phyloP scores from a whole-genome alignment of 2,888 invertebrate genomes.

The Lathronympha strigana region DNA sequence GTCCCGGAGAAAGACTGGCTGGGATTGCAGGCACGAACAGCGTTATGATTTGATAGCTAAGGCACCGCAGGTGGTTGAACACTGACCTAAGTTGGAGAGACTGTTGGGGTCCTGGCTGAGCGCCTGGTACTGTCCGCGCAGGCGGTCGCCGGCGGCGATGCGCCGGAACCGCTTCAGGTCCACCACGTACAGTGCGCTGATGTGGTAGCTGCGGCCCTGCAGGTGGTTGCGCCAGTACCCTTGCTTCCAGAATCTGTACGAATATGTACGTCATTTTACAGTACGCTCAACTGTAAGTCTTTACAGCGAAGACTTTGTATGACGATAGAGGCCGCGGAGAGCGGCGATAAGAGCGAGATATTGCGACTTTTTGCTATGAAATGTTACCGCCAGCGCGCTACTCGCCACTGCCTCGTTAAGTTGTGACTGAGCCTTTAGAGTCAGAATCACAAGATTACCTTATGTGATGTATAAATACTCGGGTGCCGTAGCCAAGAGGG shows the following conservation, averaged over 20 bases:
- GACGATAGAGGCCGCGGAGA: background rate
- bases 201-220: constrained; percentile 96
- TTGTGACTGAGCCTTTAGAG: too few relatives aligned
- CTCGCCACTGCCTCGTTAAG: too few relatives aligned
- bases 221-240: constrained; percentile 99
- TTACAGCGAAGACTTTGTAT: background rate
- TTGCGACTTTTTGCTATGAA: too few relatives aligned
- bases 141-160: constrained; percentile 98
- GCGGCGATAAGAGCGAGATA: too few relatives aligned
- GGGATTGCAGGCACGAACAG: too few relatives aligned
- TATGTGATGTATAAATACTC: too few relatives aligned
- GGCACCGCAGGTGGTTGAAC: background rate
- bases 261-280: background rate
- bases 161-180: constrained; percentile 98
- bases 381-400: too few relatives aligned
- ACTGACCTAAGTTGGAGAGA: constrained; percentile 88
- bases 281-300: background rate
- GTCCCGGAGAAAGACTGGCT: too few relatives aligned
- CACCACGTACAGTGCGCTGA: constrained; percentile 98
- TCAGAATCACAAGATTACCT: too few relatives aligned
- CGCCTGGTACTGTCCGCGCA: constrained; percentile 99
- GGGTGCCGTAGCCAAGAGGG: too few relatives aligned
- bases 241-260: constrained; percentile 96
- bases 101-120: constrained; percentile 99
- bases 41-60: too few relatives aligned